Evolutionary conservation across 2,797 vertebrate species (phyloP), one percentile per base, ranked within the genome.

Genomic region (Emys orbicularis): DNA sequence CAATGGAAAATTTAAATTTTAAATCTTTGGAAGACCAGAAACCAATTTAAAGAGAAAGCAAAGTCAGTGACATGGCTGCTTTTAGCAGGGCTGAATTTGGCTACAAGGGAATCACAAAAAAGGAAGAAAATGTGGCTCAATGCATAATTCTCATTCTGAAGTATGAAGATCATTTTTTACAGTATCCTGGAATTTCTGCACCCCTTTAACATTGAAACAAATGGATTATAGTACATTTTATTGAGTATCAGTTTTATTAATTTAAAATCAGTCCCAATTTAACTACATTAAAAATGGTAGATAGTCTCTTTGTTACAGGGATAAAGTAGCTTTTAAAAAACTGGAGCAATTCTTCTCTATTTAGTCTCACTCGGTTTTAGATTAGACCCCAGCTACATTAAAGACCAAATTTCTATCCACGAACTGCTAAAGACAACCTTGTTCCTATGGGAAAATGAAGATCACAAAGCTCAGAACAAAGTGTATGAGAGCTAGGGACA

Each of bases 201-300:
- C 5, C 16, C 72, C 57, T 47, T 49, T 44, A 65, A 54, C 61
- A 3, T 25, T 0, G 0, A 52, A 80, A 31, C 87, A 89, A 87
- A 16, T 50, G 49, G 23, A 61, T 56, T 59, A 56, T 4, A 83
- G 57, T 50, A 82, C 37, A 77, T 93, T 92, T 95, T 79, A 92
- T 34, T 81, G 21, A 76, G 52, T 49, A 81, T 10, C 52, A 52
- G 6, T 83, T 27, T 68, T 81, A 87, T 1, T 12, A 44, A 44
- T 83, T 12, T 5, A 92, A 93, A 94, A 10, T 72, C 68, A 74
- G 8, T 10, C 59, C 74, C 34, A 31, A 83, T 79, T 93, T 88
- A 56, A 44, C 47, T 84, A 85, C 25, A 68, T 52, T 34, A 90
- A 9, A 53, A 84, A 41, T 10, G 5, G 21, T 15, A 88, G 27